These are phyloP conservation scores for Ferdinandea cuprea DNA, from an alignment of 2,888 invertebrate genomes.

Conservation along the genomic window DNA sequence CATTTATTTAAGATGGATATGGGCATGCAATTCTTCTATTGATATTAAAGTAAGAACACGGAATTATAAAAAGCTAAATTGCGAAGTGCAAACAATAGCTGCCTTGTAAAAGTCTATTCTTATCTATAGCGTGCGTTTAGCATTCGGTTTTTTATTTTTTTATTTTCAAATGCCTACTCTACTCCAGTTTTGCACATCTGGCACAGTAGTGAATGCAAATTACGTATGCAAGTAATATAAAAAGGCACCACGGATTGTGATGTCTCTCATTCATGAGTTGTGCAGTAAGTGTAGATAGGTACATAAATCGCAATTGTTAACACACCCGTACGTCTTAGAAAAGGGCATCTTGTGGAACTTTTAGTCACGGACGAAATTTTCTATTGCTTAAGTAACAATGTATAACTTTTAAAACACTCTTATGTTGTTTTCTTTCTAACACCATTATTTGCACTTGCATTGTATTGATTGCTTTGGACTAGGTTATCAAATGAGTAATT, in stretches of 20 bases:
- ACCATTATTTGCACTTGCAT: conserved; percentile 45
- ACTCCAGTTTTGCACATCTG: conserved; percentile 64
- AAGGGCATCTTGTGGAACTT: conserved; percentile 65
- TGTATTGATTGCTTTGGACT: conserved; percentile 38
- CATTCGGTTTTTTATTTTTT: conserved; percentile 1
- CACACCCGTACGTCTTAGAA: conserved; percentile 29
- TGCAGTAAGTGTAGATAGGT: conserved; percentile 47
- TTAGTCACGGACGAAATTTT: conserved; percentile 72
- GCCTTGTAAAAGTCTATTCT: conserved; percentile 37
- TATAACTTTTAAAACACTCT: conserved; percentile 38
- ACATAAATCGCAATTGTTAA: conserved; percentile 1
- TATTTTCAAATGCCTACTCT: not conserved
- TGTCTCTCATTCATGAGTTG: conserved; percentile 66
- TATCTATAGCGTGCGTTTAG: conserved; percentile 22
- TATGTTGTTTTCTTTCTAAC: conserved; percentile 15
- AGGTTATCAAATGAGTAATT: conserved; percentile 61
- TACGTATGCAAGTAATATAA: conserved; percentile 7
- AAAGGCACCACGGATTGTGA: conserved; percentile 21
- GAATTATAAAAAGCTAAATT: too few relatives aligned
- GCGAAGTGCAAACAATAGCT: conserved; percentile 49
- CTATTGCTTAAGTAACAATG: conserved; percentile 69
- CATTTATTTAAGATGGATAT: too few relatives aligned
- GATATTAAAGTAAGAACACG: too few relatives aligned
- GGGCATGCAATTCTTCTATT: too few relatives aligned
- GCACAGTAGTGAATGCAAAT: conserved; percentile 42